phyloP scores from a whole-genome alignment of 2,888 invertebrate genomes.

The Incurvaria masculella region DNA sequence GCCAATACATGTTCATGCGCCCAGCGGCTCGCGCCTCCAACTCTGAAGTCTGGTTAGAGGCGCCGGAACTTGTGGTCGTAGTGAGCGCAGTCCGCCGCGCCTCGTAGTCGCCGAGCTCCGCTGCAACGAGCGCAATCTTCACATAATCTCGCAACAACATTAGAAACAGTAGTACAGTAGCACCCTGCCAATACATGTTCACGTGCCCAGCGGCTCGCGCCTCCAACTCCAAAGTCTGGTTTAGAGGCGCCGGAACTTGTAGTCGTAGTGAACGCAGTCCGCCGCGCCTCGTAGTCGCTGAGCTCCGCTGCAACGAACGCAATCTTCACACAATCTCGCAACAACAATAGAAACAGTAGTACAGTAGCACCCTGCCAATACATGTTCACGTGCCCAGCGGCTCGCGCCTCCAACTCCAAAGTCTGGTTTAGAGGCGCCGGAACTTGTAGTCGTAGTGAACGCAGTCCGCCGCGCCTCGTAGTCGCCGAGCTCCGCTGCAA shows the following conservation, averaged over 20 bases:
- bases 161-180: no score
- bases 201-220: conserved; percentile 79
- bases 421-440: conserved; percentile 89
- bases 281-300: conserved; percentile 88
- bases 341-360: no score
- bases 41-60: conserved; percentile 89
- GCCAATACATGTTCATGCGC: no score
- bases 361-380: no score
- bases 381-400: no score
- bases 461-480: conserved; percentile 86
- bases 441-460: conserved; percentile 92
- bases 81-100: conserved; percentile 79
- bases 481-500: conserved; percentile 89
- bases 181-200: no score
- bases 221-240: conserved; percentile 90
- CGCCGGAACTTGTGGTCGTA: no score
- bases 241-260: conserved; percentile 91
- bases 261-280: conserved; percentile 87
- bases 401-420: conserved; percentile 81
- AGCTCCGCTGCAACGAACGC: conserved; percentile 79
- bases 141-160: no score
- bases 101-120: conserved; percentile 95
- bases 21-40: conserved; percentile 85
- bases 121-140: no score
- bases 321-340: no score